Percentiles rank a stretch among this genome's conserved stretches.
These are phyloP conservation scores for Bos javanicus DNA, from an alignment of 2,113 vertebrate species.

Conservation along the genomic window DNA sequence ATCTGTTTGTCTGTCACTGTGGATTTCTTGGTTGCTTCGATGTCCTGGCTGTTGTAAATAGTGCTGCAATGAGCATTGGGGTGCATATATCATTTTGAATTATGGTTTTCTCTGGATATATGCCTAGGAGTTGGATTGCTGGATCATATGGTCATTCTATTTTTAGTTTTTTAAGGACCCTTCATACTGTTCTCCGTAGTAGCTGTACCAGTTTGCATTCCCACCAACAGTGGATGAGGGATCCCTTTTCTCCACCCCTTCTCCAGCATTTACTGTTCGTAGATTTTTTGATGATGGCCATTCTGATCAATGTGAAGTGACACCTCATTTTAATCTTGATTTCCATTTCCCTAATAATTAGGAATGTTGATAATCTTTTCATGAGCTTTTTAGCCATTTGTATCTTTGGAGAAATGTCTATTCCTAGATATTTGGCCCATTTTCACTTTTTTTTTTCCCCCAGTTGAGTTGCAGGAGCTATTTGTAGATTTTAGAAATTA, in stretches of 20 bases:
- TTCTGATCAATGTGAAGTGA: neutral
- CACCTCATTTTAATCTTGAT: neutral
- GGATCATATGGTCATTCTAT: neutral
- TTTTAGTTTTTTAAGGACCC: neutral
- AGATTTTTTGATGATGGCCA: neutral
- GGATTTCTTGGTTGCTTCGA: neutral
- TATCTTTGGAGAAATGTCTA: neutral
- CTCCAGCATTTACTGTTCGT: neutral
- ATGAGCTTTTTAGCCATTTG: neutral
- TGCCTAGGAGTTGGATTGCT: neutral
- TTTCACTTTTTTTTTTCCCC: neutral
- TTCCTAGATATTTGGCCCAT: neutral
- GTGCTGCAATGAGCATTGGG: neutral
- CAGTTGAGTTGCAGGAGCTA: neutral
- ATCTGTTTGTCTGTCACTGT: neutral
- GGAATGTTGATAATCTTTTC: neutral
- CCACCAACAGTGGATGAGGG: neutral
- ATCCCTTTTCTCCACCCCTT: neutral
- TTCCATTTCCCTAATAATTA: neutral
- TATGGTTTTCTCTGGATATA: neutral
- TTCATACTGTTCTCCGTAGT: neutral
- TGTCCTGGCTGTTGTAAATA: neutral
- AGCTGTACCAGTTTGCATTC: neutral
- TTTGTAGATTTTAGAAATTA: neutral
- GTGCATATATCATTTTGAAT: neutral